phyloP scores from a whole-genome alignment of 1,140 invertebrate genomes.

The Amphibalanus amphitrite region DNA sequence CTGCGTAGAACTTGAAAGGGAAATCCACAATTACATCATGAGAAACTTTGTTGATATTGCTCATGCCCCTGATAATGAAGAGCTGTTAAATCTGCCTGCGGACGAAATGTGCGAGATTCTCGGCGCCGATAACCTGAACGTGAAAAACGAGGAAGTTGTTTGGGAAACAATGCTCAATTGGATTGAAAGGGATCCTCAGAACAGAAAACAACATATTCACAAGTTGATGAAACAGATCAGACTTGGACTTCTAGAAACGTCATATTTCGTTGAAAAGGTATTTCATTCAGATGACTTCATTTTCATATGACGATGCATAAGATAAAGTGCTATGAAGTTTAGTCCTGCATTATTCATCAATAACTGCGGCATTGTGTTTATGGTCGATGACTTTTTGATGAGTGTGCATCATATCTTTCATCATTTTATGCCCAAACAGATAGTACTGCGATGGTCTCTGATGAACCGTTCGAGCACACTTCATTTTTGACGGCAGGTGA shows the following conservation, averaged over 20 bases:
- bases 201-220: neutral
- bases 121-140: neutral
- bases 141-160: neutral
- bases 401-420: no score
- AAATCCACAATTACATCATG: neutral
- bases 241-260: neutral
- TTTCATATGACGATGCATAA: no score
- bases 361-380: no score
- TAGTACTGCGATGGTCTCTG: neutral
- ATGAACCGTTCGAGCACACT: no score
- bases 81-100: neutral
- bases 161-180: neutral
- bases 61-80: neutral
- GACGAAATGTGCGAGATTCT: neutral
- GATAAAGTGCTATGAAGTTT: no score
- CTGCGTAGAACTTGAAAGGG: neutral
- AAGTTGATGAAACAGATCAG: neutral
- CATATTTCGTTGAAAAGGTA: neutral
- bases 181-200: neutral
- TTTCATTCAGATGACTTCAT: no score
- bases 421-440: no score
- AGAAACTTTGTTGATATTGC: neutral
- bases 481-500: conserved; percentile 44
- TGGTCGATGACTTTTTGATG: no score
- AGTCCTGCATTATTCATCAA: no score